Evolutionary conservation across 2,113 vertebrate species (phyloP), one percentile per base, ranked within the genome.

Genomic region (Petrocephalus microphthalmus): DNA sequence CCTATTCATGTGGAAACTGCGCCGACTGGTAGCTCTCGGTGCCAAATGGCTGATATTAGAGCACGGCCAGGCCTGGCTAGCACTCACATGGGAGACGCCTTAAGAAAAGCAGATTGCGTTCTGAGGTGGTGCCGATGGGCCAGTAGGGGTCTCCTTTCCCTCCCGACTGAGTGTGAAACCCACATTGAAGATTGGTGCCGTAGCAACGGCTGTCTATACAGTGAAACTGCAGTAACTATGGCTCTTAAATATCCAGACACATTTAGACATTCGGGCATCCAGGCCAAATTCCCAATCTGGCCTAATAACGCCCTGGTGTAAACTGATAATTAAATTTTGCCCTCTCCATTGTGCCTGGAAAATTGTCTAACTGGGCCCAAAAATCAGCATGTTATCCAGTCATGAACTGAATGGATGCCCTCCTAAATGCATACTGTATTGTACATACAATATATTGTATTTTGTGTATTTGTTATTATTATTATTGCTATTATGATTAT

Each of bases 271-370:
- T 53, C 25, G 47, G 25, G 49, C 15, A 22, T 85, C 84, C 51
- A 33, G 45, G 49, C 84, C 84, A 85, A 85, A 85, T 85, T 85
- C 84, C 84, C 84, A 85, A 53, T 53, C 47, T 85, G 84, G 84
- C 84, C 51, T 29, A 85, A 85, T 51, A 51, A 53, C n/a, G 47
- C 83, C 51, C 83, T 53, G 45, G 81, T 49, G 42, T 83, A 83
- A 83, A 45, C 81, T 83, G 81, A 17, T 83, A 83, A 83, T 83
- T 83, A 83, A 85, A 85, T 53, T 47, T 51, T 53, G n/a, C 25
- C 47, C 47, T 85, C 51, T 53, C 83, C 83, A 53, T 51, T 53
- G 83, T 29, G 52, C 52, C 25, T 54, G 45, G 7, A 54, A n/a
- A 19, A 33, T 85, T 53, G n/a, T 54, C 47, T 85, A 67, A 33